These are phyloP conservation scores for Ovis canadensis DNA, from an alignment of 2,113 vertebrate species.

Conservation along the genomic window DNA sequence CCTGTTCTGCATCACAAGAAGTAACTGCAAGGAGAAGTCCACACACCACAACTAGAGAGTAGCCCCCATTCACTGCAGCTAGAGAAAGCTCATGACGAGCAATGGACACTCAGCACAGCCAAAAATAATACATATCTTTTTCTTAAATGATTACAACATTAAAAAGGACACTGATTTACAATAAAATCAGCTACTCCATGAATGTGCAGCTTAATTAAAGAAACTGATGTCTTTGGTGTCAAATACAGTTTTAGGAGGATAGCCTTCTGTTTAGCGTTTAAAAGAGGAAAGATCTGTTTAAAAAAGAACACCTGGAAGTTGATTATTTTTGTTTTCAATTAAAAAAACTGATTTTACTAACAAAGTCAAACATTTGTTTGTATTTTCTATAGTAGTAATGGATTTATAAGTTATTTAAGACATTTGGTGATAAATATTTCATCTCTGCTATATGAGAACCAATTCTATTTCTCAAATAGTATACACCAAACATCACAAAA, in stretches of 20 bases:
- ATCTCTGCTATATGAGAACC: not conserved
- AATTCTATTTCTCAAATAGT: conserved; percentile 22
- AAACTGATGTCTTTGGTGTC: not conserved
- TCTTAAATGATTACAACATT: not conserved
- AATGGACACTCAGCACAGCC: not conserved
- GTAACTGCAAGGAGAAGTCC: not conserved
- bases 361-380: not conserved
- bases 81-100: not conserved
- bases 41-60: not conserved
- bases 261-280: not conserved
- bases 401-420: conserved; percentile 24
- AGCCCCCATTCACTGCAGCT: not conserved
- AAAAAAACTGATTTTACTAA: conserved; percentile 33
- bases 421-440: conserved; percentile 42
- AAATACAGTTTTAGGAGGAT: not conserved
- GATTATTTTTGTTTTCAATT: not conserved
- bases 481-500: conserved; percentile 34
- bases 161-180: not conserved
- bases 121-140: not conserved
- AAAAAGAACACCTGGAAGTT: conserved; percentile 6
- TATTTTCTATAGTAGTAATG: not conserved
- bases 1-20: not conserved
- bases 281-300: not conserved
- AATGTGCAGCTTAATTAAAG: not conserved
- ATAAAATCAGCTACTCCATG: not conserved